These are phyloP conservation scores for Siniperca chuatsi DNA, from an alignment of 2,113 vertebrate species.

Conservation along the genomic window DNA sequence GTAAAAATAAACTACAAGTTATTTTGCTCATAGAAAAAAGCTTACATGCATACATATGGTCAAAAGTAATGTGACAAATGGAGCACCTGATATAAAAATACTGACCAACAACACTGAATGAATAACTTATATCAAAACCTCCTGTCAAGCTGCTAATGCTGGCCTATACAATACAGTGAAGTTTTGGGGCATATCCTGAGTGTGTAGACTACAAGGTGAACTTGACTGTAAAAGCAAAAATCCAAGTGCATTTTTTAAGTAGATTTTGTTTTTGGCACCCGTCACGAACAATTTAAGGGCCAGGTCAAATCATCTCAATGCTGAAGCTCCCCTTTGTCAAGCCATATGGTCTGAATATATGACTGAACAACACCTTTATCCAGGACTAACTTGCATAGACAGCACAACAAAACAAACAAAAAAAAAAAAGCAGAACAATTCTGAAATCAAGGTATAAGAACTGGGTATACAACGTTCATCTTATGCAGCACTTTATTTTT, in stretches of 20 bases:
- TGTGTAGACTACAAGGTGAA: constrained; percentile 48
- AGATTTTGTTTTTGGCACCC: constrained; percentile 18
- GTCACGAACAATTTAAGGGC: constrained; percentile 2
- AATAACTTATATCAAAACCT: constrained; percentile 49
- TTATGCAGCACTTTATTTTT: constrained; percentile 40
- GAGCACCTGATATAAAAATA: constrained; percentile 54
- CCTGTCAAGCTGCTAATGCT: constrained; percentile 42
- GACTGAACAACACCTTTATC: constrained; percentile 79
- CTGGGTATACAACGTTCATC: constrained; percentile 33
- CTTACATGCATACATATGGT: constrained; percentile 53
- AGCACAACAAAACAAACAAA: constrained; percentile 73
- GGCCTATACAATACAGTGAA: constrained; percentile 52
- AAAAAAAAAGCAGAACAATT: constrained; percentile 66
- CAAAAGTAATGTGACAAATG: constrained; percentile 45
- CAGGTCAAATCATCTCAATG: constrained; percentile 21
- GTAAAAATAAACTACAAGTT: constrained; percentile 36
- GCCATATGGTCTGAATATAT: constrained; percentile 40
- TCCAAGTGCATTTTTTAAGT: constrained; percentile 32
- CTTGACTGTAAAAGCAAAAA: constrained; percentile 47
- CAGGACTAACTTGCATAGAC: constrained; percentile 91
- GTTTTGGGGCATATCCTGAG: constrained; percentile 76
- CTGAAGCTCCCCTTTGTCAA: constrained; percentile 87
- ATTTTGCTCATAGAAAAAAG: constrained; percentile 25
- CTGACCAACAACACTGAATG: constrained; percentile 54
- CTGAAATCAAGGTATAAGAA: constrained; percentile 77